Conservation (phyloP, 2,888 invertebrate species). For the Therioaphis trifolii region DNA sequence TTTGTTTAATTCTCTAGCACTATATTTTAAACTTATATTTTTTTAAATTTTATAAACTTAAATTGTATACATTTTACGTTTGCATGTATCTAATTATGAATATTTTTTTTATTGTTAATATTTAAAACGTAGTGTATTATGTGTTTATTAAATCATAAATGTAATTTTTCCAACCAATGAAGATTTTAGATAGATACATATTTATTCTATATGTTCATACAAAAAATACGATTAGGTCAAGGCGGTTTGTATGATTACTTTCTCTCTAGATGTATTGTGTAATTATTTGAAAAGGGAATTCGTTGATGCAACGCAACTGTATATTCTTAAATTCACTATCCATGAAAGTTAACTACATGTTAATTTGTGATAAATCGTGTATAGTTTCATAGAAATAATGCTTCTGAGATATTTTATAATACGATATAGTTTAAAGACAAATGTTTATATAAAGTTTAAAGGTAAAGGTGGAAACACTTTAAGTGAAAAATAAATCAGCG, state of each 20-base stretch:
- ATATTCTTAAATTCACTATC: constrained; percentile 18
- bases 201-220: not conserved
- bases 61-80: too few relatives aligned
- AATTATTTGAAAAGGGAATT: constrained; percentile 51
- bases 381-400: not conserved
- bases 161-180: not conserved
- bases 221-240: constrained; percentile 45
- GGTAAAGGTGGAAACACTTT: too few relatives aligned
- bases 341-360: constrained; percentile 42
- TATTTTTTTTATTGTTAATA: too few relatives aligned
- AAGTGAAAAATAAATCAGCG: too few relatives aligned
- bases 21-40: too few relatives aligned
- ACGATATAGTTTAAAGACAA: too few relatives aligned
- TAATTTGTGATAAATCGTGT: not conserved
- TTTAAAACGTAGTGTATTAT: not conserved
- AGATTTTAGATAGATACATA: not conserved
- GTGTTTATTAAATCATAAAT: not conserved
- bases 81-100: too few relatives aligned
- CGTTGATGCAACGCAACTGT: constrained; percentile 39
- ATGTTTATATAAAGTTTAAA: too few relatives aligned
- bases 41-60: too few relatives aligned
- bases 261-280: constrained; percentile 47
- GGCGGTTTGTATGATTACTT: constrained; percentile 50
- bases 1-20: too few relatives aligned
- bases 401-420: not conserved